Base-by-base conservation (phyloP, 2,797 vertebrate species). In the Acanthornis magna region DNA sequence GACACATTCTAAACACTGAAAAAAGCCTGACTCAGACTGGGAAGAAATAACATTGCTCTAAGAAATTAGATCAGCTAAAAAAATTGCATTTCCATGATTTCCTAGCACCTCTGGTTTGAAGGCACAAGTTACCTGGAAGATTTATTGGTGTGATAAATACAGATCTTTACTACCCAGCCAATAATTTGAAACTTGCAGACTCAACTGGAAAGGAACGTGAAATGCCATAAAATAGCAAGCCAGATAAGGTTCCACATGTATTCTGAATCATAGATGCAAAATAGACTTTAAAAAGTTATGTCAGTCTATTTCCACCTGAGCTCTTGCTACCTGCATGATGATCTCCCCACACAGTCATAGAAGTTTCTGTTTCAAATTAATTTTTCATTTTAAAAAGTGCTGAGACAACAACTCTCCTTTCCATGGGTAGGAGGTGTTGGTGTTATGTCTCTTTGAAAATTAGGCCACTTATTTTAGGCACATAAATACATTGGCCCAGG, bases 141-240 rank as follows among this genome's bases (percentile, higher is more conserved):
- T 78, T 95, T 91, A 94, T 88, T 74, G 62, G 7, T 86, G 40
- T 89, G 73, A 91, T 86, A 97, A 92, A 83, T 84, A 88, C 30
- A 80, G 21, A 72, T 72, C 21, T 77, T 82, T 71, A 61, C 65
- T 62, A 89, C 22, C 22, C n/a, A 80, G 73, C 30, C 58, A 88
- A 67, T 70, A 94, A 83, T 76, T 72, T 93, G 92, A 91, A 96
- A 91, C 48, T 86, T 91, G 87, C 92, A 81, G 70, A 78, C 58
- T 95, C 74, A 53, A 82, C 80, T 93, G 40, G 48, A 78, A 81
- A 13, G 50, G 36, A 71, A 92, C 7, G n/a, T 5, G 23, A 91
- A 88, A n/a, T 73, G 48, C 17, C 30, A 50, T 80, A 71, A 87
- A 94, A 60, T 30, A 50, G 43, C 58, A 86, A 77, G 73, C 6